Evolutionary conservation across 2,113 vertebrate genomes (phyloP).

Genomic region (Mastomys natalensis): DNA sequence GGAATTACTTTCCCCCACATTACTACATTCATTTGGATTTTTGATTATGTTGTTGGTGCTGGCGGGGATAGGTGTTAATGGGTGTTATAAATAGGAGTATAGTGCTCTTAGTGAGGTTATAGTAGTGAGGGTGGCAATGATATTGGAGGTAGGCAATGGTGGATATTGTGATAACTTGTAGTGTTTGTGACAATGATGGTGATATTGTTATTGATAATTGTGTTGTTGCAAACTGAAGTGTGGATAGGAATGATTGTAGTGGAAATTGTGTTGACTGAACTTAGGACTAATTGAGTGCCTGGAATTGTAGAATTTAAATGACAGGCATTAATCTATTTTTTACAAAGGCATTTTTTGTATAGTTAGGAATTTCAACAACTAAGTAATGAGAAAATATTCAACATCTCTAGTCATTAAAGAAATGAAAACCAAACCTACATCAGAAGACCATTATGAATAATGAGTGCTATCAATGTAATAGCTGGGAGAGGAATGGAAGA

Average conservation of each 20-base stretch:
- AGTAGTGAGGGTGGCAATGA: background rate
- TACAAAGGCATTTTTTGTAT: background rate
- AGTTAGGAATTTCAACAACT: background rate
- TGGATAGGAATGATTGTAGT: background rate
- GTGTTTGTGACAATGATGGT: background rate
- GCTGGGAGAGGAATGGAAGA: background rate
- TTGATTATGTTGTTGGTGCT: background rate
- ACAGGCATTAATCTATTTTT: too few relatives aligned
- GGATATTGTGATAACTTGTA: background rate
- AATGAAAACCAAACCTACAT: background rate
- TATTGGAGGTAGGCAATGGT: background rate
- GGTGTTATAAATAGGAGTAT: background rate
- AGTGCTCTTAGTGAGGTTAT: too few relatives aligned
- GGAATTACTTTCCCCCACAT: background rate
- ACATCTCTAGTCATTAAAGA: background rate
- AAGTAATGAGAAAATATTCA: background rate
- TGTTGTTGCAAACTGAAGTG: background rate
- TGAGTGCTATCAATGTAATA: background rate
- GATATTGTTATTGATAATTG: background rate
- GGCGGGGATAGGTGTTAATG: background rate
- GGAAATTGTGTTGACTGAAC: background rate
- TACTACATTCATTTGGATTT: background rate
- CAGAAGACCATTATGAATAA: background rate
- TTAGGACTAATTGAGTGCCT: background rate
- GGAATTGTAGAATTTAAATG: background rate